phyloP scores from a whole-genome alignment of 2,888 invertebrate genomes.

The Silvanus unidentatus region DNA sequence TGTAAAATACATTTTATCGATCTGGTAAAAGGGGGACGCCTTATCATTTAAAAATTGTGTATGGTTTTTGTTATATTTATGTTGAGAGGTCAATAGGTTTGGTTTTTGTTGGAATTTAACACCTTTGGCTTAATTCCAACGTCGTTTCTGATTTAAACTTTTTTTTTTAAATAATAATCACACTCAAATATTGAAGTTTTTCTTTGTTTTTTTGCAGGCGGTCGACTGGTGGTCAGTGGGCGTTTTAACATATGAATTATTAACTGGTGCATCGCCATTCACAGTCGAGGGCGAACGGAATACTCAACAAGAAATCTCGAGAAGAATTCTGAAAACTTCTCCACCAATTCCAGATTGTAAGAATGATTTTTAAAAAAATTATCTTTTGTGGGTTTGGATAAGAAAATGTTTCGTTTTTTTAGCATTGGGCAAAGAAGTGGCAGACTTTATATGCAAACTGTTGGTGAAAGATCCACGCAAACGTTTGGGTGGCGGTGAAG shows the following conservation, averaged over 20 bases:
- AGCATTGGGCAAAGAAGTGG: constrained; percentile 63
- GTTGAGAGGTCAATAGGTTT: no score
- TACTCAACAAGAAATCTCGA: constrained; percentile 90
- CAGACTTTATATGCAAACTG: constrained; percentile 75
- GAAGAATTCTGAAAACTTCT: constrained; percentile 78
- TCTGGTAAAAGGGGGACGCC: no score
- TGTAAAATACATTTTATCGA: no score
- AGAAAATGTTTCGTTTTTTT: constrained; percentile 21
- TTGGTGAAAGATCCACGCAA: constrained; percentile 85
- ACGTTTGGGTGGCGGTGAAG: constrained; percentile 79
- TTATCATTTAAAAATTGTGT: no score
- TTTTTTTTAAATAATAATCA: no score
- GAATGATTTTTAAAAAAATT: constrained; percentile 8
- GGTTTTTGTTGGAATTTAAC: no score
- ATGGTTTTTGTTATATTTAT: no score
- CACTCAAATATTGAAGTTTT: no score
- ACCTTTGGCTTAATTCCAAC: no score
- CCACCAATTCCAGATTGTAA: constrained; percentile 80
- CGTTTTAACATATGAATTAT: constrained; percentile 89
- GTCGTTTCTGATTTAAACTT: no score
- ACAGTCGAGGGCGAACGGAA: constrained; percentile 93
- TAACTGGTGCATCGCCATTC: constrained; percentile 96
- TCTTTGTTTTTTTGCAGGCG: constrained; percentile 56
- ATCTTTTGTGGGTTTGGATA: constrained; percentile 1
- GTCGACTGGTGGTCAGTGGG: constrained; percentile 99